Evolutionary conservation across 35 echinoderm and acorn worm species (phyloP), one percentile per base, ranked within the genome.

Genomic region (Strongylocentrotus purpuratus): DNA sequence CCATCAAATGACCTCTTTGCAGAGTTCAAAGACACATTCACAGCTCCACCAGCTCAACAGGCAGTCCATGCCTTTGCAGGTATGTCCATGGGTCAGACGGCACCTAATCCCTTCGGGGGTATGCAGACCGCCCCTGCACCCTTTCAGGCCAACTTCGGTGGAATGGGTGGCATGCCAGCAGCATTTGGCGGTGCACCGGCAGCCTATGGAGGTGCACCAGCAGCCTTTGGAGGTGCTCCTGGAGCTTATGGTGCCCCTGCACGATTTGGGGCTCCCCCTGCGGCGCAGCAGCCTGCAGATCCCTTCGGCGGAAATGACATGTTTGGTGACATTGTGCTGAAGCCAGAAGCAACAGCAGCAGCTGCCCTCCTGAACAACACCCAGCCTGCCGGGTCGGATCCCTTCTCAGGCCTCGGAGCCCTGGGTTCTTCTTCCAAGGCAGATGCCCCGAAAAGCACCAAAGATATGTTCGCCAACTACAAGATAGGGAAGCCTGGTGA

Each of bases 401-500:
- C 98, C 14, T 99, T 99, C 47, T 95, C 95, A 28, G 97, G 96
- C 78, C 85, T 99, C 11, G 97, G 94, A 18, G 46, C 96, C 12
- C 94, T 99, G 65, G 94, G 97, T 31, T 86, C 92, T 31, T 86
- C 92, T 31, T 46, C 87, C 14, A 94, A 95, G 48, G n/a, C 61
- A 1, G 94, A 94, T 25, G 58, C 91, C 17, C 46, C 86, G 12
- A 97, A 97, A 52, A 97, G 92, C 35, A 92, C 87, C 85, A 99
- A 98, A 85, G 97, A 99, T 31, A 95, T 94, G 92, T 98, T 98
- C 92, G 92, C 97, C 9, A 95, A 89, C 6, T 99, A 96, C 78
- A 97, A 97, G 96, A 99, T 99, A 94, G 98, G 97, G 32, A 99
- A 99, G 47, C 98, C 98, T 0, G 98, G 98, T 18, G 96, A 97